A percentile compares a stretch with the other conserved stretches of the same genome.
Evolutionary conservation across 1,140 invertebrate genomes (phyloP).

Genomic region (fruit fly (Drosophila melanogaster)): Release_6_plus_ISO1_MT NT_033779.5:5338501-5339000

Average conservation of each 20-base stretch:
- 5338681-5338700: not conserved
- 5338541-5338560: not conserved
- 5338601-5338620: too few relatives aligned
- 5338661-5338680: not conserved
- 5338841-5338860: not conserved
- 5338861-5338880: too few relatives aligned
- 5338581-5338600: too few relatives aligned
- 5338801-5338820: not conserved
- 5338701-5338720: not conserved
- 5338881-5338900: not conserved
- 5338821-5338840: not conserved
- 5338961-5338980: too few relatives aligned
- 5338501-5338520: not conserved
- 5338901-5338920: not conserved
- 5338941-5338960: not conserved
- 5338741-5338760: conserved; percentile 3
- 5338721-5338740: not conserved
- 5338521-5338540: not conserved
- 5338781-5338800: not conserved
- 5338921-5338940: not conserved
- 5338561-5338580: too few relatives aligned
- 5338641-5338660: not conserved
- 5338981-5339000: not conserved
- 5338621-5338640: too few relatives aligned
- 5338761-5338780: conserved; percentile 1